Conservation (phyloP, 2,888 invertebrate species). For the Theretra japonica region DNA sequence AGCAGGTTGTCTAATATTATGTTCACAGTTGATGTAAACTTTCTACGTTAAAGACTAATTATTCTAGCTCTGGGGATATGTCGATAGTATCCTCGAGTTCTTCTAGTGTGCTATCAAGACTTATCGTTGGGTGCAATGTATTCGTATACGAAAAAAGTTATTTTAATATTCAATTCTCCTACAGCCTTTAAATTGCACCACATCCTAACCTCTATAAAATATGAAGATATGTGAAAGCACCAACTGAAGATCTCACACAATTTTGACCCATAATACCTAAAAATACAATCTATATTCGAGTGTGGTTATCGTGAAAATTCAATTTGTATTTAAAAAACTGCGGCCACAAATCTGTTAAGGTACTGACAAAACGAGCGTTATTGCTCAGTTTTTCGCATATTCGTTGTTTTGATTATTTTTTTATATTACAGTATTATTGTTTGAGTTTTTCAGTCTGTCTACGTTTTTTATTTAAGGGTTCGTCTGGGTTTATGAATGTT, state of each 20-base stretch:
- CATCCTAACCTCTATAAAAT: neutral
- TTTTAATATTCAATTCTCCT: too few relatives aligned
- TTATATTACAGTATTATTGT: neutral
- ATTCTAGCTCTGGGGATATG: too few relatives aligned
- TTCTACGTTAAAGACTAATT: too few relatives aligned
- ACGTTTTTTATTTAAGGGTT: neutral
- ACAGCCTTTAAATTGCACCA: neutral
- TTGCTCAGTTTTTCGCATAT: neutral
- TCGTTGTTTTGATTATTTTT: neutral
- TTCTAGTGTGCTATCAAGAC: too few relatives aligned
- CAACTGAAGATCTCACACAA: neutral
- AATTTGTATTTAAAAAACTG: constrained; percentile 5
- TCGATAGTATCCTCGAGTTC: too few relatives aligned
- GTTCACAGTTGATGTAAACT: too few relatives aligned
- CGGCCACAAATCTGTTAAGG: constrained; percentile 3
- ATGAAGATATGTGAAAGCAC: neutral
- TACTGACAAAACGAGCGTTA: neutral
- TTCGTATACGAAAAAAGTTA: too few relatives aligned
- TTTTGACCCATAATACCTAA: neutral
- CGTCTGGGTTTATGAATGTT: neutral
- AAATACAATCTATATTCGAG: neutral
- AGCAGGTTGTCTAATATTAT: too few relatives aligned
- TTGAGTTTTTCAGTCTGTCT: neutral
- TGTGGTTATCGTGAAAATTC: neutral
- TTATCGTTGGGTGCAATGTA: too few relatives aligned